phyloP scores from a whole-genome alignment of 2,113 vertebrate species.

The Marmota monax region DNA sequence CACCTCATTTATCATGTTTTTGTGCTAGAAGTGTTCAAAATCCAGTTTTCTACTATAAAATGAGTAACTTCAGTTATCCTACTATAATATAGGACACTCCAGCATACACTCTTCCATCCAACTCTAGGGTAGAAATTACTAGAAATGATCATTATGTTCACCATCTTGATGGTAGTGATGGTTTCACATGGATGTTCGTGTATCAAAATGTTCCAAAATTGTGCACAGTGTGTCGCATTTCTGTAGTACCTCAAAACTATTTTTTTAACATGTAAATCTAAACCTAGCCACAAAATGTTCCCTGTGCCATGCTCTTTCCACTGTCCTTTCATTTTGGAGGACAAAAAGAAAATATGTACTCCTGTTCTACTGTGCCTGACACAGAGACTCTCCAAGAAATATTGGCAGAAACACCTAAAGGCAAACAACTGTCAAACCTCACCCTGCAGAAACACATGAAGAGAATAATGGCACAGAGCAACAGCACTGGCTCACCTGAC shows the following conservation, averaged over 20 bases:
- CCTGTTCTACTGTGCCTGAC: neutral
- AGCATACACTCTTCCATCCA: neutral
- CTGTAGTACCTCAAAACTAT: neutral
- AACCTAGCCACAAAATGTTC: neutral
- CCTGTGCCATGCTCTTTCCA: neutral
- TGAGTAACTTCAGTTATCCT: neutral
- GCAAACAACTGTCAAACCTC: neutral
- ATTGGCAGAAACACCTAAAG: neutral
- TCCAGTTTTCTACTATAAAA: neutral
- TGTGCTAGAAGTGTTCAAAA: neutral
- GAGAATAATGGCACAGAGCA: neutral
- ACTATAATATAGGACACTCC: neutral
- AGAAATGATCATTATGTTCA: neutral
- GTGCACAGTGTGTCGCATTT: neutral
- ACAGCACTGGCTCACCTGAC: neutral
- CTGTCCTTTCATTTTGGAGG: neutral
- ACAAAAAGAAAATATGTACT: neutral
- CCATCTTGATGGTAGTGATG: neutral
- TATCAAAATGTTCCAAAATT: neutral
- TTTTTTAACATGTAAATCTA: neutral
- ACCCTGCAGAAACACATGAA: neutral
- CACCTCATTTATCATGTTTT: neutral
- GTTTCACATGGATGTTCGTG: neutral
- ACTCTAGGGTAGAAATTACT: neutral
- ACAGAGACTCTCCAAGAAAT: neutral